These are phyloP conservation scores for Drosophila incognita DNA, from an alignment of 2,888 invertebrate genomes.

Conservation along the genomic window DNA sequence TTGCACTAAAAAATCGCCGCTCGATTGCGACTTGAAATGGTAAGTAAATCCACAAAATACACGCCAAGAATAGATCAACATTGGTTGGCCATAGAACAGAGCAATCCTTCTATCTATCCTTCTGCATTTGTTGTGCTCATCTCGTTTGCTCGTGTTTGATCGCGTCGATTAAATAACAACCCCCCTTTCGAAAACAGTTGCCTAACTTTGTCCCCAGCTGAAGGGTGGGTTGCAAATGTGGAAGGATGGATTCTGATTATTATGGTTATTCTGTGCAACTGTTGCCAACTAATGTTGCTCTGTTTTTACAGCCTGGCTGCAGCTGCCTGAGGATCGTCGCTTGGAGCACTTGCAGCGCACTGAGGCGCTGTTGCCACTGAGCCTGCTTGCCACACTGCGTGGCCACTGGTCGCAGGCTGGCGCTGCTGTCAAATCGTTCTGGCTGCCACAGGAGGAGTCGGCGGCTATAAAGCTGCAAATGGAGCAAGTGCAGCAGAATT, in stretches of 20 bases:
- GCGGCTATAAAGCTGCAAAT: slow-evolving; percentile 56
- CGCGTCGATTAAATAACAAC: slow-evolving; percentile 37
- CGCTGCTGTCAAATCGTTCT: slow-evolving; percentile 56
- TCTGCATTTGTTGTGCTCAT: slow-evolving; percentile 86
- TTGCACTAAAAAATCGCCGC: slow-evolving; percentile 33
- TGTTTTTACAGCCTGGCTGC: slow-evolving; percentile 77
- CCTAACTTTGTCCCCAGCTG: background rate
- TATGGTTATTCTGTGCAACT: slow-evolving; percentile 13
- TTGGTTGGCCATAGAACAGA: slow-evolving; percentile 57
- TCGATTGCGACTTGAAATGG: slow-evolving; percentile 59
- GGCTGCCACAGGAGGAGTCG: slow-evolving; percentile 42
- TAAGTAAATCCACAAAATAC: slow-evolving; percentile 55
- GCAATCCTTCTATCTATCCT: slow-evolving; percentile 88
- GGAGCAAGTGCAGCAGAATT: slow-evolving; percentile 62
- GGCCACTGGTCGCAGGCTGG: slow-evolving; percentile 56
- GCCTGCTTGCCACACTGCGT: slow-evolving; percentile 71
- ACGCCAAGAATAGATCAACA: slow-evolving; percentile 26
- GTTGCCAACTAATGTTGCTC: slow-evolving; percentile 52
- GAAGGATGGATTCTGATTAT: slow-evolving; percentile 70
- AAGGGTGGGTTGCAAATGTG: slow-evolving; percentile 73
- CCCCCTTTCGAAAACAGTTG: slow-evolving; percentile 12
- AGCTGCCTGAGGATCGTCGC: slow-evolving; percentile 84
- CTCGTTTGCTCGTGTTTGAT: slow-evolving; percentile 46
- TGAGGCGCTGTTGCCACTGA: slow-evolving; percentile 75
- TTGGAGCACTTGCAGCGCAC: slow-evolving; percentile 61